phyloP scores from a whole-genome alignment of 2,797 vertebrate species.

The Parauchenoglanis punctatus region DNA sequence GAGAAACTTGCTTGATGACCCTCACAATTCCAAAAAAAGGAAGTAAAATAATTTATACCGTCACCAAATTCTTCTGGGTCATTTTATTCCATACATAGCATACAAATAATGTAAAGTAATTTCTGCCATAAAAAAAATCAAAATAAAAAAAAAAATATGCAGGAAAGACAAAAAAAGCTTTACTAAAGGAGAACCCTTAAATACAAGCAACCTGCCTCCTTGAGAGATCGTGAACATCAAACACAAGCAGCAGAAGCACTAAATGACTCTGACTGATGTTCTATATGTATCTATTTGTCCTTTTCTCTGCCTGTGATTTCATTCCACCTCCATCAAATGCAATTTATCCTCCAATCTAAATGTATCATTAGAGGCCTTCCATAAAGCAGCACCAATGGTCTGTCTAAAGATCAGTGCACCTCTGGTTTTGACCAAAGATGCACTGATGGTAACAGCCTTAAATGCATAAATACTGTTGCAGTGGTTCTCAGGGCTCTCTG shows the following conservation, averaged over 20 bases:
- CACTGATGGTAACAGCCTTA: conserved; percentile 21
- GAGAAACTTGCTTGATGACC: not conserved
- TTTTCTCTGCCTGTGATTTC: conserved; percentile 13
- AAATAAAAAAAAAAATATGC: too few species aligned
- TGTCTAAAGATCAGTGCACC: not conserved
- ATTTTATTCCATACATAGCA: not conserved
- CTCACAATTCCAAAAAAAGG: not conserved
- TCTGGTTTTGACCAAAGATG: not conserved
- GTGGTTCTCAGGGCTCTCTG: not conserved
- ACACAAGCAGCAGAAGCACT: conserved; percentile 6
- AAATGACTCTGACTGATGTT: not conserved
- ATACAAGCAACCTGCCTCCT: conserved; percentile 20
- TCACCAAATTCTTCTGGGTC: not conserved
- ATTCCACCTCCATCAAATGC: not conserved
- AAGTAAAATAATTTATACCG: not conserved
- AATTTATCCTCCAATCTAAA: conserved; percentile 1
- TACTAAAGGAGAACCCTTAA: conserved; percentile 26
- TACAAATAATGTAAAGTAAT: not conserved
- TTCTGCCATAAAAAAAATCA: not conserved
- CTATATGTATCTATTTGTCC: conserved; percentile 15
- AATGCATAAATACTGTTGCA: conserved; percentile 13
- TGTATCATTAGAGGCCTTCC: conserved; percentile 1
- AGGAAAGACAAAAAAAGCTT: not conserved
- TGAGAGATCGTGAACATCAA: not conserved
- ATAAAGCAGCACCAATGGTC: not conserved